Base-by-base conservation (phyloP, 1,140 invertebrate species). In the Triops cancriformis region DNA sequence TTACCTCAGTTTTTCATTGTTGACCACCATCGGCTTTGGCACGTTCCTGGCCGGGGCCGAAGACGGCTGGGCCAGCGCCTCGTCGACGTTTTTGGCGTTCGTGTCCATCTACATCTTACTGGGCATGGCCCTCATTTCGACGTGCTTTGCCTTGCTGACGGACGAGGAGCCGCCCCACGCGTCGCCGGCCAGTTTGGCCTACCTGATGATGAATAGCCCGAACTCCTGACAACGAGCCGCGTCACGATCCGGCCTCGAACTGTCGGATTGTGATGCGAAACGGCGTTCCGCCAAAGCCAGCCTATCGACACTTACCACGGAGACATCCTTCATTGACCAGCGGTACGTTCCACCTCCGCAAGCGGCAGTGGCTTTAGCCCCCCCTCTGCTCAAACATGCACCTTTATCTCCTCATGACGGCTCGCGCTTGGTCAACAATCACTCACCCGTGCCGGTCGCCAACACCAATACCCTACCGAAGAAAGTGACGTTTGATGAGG, bases 261-360 rank as follows among this genome's bases (percentile, higher is more conserved):
- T 64, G 51, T n/a, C 51, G 14, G 51, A 64, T 64, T 64, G 51
- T 64, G 51, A 64, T 23, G 51, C 18, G 7, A 64, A 64, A 18
- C 51, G 51, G 51, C 51, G 51, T 64, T 10, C 51, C 14, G 23
- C 51, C 51, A 64, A 64, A 23, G 14, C 51, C 18, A 64, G 14
- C 23, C n/a, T 64, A 23, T 64, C 51, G 4, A 64, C 51, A 23
- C 51, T 64, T 14, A 64, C 51, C 51, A n/a, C 51, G 6, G 51
- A 64, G 23, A 64, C 51, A n/a, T 64, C 51, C 18, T 64, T 64
- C 51, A 64, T 64, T 64, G 51, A 64, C 51, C 51, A 64, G 51
- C 51, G 51, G 10, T 64, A 64, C 14, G 51, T 64, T 12, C 51
- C 51, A 23, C 51, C 51, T 14, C 51, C 51, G 51, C 51, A 64